Evolutionary conservation across 2,888 invertebrate species (phyloP).

Genomic region (Arge pagana): DNA sequence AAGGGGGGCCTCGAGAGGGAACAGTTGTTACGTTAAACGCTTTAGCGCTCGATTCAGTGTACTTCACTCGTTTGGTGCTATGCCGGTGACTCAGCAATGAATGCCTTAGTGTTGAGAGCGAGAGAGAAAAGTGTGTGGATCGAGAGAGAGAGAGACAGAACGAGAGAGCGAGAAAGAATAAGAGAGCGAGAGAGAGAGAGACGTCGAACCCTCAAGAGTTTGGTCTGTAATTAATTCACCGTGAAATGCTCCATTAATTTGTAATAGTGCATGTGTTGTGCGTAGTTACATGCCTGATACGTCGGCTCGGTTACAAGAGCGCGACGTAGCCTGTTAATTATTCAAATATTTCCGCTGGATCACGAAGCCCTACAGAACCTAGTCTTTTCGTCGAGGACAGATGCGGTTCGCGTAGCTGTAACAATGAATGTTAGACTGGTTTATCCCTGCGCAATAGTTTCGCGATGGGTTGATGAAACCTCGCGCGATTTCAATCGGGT

Average conservation of each 20-base stretch:
- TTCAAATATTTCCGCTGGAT: slow-evolving; percentile 20
- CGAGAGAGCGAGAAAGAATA: too few relatives aligned
- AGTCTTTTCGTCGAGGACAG: too few relatives aligned
- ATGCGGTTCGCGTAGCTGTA: slow-evolving; percentile 3
- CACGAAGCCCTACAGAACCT: background rate
- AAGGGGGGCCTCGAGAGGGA: slow-evolving; percentile 35
- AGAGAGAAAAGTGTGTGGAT: slow-evolving; percentile 21
- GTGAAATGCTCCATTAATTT: slow-evolving; percentile 53
- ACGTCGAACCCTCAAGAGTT: slow-evolving; percentile 45
- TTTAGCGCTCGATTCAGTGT: slow-evolving; percentile 47
- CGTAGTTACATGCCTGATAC: slow-evolving; percentile 42
- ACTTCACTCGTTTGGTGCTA: slow-evolving; percentile 21
- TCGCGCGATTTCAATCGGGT: too few relatives aligned
- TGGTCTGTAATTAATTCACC: slow-evolving; percentile 53
- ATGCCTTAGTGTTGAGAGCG: too few relatives aligned
- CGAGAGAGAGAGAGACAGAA: slow-evolving; percentile 18
- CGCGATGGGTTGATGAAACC: too few relatives aligned
- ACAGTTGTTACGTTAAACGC: slow-evolving; percentile 53
- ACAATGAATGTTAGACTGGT: too few relatives aligned
- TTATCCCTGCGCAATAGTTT: too few relatives aligned
- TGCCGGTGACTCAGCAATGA: slow-evolving; percentile 25
- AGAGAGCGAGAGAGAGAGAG: too few relatives aligned
- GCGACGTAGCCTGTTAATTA: slow-evolving; percentile 16
- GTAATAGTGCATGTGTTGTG: slow-evolving; percentile 48
- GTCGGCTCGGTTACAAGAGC: slow-evolving; percentile 30